A percentile compares a stretch with the other conserved stretches of the same genome.
phyloP scores from a whole-genome alignment of 1,140 invertebrate genomes.

The Mycetomoellerius zeteki region DNA sequence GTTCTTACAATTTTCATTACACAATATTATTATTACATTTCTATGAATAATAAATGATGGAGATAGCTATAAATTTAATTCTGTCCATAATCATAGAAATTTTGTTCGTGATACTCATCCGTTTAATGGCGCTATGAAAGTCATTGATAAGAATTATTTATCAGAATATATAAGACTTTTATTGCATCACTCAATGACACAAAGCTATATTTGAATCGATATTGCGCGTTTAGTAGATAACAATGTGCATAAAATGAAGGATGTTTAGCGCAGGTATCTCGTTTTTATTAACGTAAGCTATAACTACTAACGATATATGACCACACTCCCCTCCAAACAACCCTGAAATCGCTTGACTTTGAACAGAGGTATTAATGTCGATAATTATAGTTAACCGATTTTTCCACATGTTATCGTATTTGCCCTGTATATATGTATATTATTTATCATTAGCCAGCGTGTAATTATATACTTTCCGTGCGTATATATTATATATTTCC shows the following conservation, averaged over 20 bases:
- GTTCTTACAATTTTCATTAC: background rate
- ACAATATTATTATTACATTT: conserved; percentile 37
- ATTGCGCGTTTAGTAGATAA: conserved; percentile 46
- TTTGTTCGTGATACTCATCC: background rate
- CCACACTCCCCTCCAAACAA: background rate
- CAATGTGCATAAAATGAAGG: conserved; percentile 39
- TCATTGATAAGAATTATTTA: conserved; percentile 66
- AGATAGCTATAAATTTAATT: conserved; percentile 31
- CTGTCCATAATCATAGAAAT: conserved; percentile 2
- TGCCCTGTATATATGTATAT: background rate
- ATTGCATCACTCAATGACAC: conserved; percentile 44
- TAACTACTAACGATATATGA: conserved; percentile 6
- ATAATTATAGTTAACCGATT: conserved; percentile 48
- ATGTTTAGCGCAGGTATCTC: conserved; percentile 1
- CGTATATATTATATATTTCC: background rate
- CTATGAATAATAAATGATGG: conserved; percentile 19
- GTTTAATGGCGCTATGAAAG: conserved; percentile 55
- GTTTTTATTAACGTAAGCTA: conserved; percentile 20
- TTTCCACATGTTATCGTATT: conserved; percentile 23
- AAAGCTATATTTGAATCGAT: conserved; percentile 49
- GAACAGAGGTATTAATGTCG: background rate
- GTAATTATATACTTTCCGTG: background rate
- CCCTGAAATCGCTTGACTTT: conserved; percentile 10
- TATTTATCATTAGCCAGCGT: conserved; percentile 1
- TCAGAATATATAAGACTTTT: conserved; percentile 53